A percentile compares a stretch with the other conserved stretches of the same genome.
These are phyloP conservation scores for Passer montanus DNA, from an alignment of 2,113 vertebrate genomes.

Conservation along the genomic window DNA sequence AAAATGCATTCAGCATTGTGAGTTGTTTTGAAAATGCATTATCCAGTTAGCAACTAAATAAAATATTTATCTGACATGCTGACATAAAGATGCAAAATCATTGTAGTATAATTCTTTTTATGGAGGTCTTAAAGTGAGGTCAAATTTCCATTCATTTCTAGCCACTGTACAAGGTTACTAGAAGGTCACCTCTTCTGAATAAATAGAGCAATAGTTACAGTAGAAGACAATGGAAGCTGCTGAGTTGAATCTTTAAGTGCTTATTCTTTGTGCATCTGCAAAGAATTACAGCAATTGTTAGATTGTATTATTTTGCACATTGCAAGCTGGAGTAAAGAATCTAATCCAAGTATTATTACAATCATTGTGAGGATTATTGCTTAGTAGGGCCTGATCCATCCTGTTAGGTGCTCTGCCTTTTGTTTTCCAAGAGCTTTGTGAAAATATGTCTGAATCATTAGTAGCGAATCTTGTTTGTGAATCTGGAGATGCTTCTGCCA, in stretches of 20 bases:
- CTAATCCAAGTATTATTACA: background rate
- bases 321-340: background rate
- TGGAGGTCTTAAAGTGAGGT: constrained; percentile 12
- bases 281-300: background rate
- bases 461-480: background rate
- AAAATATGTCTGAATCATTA: background rate
- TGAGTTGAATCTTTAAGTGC: background rate
- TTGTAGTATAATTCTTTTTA: background rate
- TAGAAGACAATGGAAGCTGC: background rate
- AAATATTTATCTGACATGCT: constrained; percentile 36
- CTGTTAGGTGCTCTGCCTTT: background rate
- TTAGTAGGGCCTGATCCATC: background rate
- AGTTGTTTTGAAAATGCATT: constrained; percentile 30
- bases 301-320: background rate
- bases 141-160: constrained; percentile 47
- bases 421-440: background rate
- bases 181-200: constrained; percentile 10
- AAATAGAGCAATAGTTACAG: background rate
- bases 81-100: constrained; percentile 20
- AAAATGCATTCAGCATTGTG: background rate
- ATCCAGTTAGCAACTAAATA: background rate
- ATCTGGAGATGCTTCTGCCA: background rate
- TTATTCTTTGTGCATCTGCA: background rate
- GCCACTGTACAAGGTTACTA: background rate
- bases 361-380: background rate